Evolutionary conservation across 2,113 vertebrate genomes (phyloP).

Genomic region (Colistium nudipinnis): DNA sequence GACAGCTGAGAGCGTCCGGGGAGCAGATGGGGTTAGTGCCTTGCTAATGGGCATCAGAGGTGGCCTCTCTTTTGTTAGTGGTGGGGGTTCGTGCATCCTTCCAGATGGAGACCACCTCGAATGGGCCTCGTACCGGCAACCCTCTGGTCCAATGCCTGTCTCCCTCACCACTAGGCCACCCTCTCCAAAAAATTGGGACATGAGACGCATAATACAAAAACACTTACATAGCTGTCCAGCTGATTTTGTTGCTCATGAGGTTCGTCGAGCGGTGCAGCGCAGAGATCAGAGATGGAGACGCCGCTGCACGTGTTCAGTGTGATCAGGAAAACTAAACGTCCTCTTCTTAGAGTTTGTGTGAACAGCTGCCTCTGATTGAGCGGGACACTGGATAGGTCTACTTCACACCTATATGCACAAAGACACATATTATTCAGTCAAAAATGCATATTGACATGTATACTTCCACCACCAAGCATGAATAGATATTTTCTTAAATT

Average conservation of each 20-base stretch:
- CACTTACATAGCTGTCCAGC: constrained; percentile 86
- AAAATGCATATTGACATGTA: no score
- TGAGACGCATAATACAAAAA: neutral
- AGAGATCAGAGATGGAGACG: constrained; percentile 90
- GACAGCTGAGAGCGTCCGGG: no score
- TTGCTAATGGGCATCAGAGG: no score
- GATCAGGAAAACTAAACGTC: constrained; percentile 84
- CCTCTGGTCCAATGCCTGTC: no score
- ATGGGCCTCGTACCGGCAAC: no score
- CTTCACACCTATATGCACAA: constrained; percentile 81
- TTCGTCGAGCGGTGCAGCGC: constrained; percentile 88
- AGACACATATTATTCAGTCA: neutral
- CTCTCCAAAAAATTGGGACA: no score
- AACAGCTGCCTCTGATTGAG: constrained; percentile 80
- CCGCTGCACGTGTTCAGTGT: constrained; percentile 81
- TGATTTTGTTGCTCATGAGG: constrained; percentile 82
- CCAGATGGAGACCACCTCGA: no score
- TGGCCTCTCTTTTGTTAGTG: no score
- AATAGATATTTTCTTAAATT: no score
- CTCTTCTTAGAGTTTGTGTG: constrained; percentile 74
- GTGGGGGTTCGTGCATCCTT: no score
- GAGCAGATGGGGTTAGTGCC: no score
- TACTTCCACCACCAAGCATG: neutral
- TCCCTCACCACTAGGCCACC: no score
- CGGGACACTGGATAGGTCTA: constrained; percentile 82